Base-by-base conservation (phyloP, 2,888 invertebrate species). In the Chelonus formosanus region DNA sequence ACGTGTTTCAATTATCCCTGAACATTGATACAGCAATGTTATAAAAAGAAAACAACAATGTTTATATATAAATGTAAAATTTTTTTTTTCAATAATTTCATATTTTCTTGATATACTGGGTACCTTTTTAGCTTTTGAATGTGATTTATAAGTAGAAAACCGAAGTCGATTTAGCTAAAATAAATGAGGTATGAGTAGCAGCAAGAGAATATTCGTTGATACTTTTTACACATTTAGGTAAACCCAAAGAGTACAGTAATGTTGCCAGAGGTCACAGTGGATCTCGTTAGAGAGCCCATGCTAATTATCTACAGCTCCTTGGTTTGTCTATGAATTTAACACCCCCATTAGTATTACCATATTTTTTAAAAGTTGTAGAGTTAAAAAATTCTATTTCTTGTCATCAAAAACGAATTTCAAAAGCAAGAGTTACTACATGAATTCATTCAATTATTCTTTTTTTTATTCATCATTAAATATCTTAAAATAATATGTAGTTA, bases 291-390 rank as follows among this genome's bases (percentile, higher is more conserved):
- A 78, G 74, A 69, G 68, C 65, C 65, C 70, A 67, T 73, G 81
- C 75, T 81, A 81, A 81, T 81, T 79, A 75, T 74, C 71, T 67
- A 74, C 75, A 76, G 76, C 77, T 78, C 72, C 71, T 71, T 67
- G 60, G 77, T 80, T 80, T 79, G 75, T 79, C 70, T 73, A 76
- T 71, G 74, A 71, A 76, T 78, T 81, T 81, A 80, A 77, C 81
- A 77, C 74, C 72, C 75, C 73, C 76, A 75, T 73, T 71, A 43
- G 20, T 40, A 36, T 32, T 4, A n/a, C 20, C n/a, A 32, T 40
- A 43, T 52, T 50, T 61, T 48, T 48, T 43, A 31, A 20, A 20
- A 20, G 20, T 20, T 20, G 1, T 20, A 20, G 20, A 20, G 20
- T 20, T 52, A 34, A 32, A 44, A 59, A 44, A 59, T 62, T 43